Evolutionary conservation across 2,113 vertebrate species (phyloP).

Genomic region (Arothron firmamentum): DNA sequence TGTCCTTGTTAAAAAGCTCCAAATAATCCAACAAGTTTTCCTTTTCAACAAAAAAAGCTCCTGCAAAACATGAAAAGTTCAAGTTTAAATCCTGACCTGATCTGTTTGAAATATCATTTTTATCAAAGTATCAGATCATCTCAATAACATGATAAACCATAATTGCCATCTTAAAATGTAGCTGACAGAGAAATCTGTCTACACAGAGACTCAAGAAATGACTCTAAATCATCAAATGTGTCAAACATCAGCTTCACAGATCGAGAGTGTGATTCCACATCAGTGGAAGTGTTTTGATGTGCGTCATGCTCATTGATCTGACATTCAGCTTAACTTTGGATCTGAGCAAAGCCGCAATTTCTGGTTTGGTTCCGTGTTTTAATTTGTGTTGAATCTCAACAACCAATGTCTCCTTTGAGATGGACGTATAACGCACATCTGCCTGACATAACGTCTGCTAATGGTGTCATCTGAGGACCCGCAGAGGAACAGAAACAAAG

Average conservation of each 20-base stretch:
- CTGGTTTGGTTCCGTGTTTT: conserved; percentile 7
- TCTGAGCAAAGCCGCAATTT: conserved; percentile 6
- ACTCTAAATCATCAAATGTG: too few species aligned
- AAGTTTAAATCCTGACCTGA: conserved; percentile 25
- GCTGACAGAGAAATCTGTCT: too few species aligned
- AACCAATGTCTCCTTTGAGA: conserved; percentile 3
- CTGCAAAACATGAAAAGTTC: conserved; percentile 52
- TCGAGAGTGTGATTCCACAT: too few species aligned
- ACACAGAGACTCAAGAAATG: too few species aligned
- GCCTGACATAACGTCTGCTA: conserved; percentile 1
- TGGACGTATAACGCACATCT: background rate
- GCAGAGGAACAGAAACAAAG: background rate
- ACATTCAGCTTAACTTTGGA: background rate
- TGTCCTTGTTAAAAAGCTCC: too few species aligned
- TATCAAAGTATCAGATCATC: conserved; percentile 9
- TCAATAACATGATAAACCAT: too few species aligned
- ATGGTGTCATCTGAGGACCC: conserved; percentile 10
- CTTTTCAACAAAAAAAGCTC: background rate
- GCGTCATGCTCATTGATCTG: background rate
- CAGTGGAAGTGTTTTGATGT: too few species aligned
- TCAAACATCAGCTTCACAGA: too few species aligned
- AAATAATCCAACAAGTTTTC: too few species aligned
- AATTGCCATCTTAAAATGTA: too few species aligned
- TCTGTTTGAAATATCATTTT: conserved; percentile 35
- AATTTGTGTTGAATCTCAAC: conserved; percentile 11